Conservation (phyloP, 2,888 invertebrate genomes). For the Ornithoptera alexandrae region DNA sequence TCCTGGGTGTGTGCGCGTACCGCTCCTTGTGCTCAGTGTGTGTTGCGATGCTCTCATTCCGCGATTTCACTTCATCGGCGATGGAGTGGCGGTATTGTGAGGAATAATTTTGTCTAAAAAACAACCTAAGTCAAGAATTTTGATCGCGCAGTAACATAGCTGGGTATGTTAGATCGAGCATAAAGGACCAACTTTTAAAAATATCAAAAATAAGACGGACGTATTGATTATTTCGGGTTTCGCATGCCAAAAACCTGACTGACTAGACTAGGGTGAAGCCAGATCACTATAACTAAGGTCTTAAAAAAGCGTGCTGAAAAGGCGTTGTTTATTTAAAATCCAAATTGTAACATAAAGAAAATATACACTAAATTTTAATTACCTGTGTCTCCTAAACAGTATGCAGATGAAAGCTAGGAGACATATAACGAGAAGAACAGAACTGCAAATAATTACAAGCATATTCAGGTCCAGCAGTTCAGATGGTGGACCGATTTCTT, state of each 20-base stretch:
- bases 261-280: too few species aligned
- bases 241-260: too few species aligned
- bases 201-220: too few species aligned
- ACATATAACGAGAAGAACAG: constrained; percentile 67
- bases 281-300: too few species aligned
- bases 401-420: constrained; percentile 71
- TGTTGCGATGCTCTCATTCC: constrained; percentile 66
- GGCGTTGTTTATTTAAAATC: too few species aligned
- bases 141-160: too few species aligned
- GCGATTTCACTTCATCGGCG: constrained; percentile 70
- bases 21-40: constrained; percentile 68
- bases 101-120: constrained; percentile 60
- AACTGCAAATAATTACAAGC: constrained; percentile 75
- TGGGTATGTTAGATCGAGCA: too few species aligned
- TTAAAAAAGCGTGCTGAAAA: too few species aligned
- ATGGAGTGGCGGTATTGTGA: constrained; percentile 73
- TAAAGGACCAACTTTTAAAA: too few species aligned
- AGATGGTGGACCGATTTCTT: constrained; percentile 74
- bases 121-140: background rate
- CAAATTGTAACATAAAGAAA: too few species aligned
- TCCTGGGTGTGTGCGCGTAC: constrained; percentile 68
- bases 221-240: too few species aligned
- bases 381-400: constrained; percentile 68
- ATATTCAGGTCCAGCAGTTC: constrained; percentile 72
- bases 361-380: constrained; percentile 24